Evolutionary conservation across 2,888 invertebrate genomes (phyloP).

Genomic region (Allolobophora icterica): DNA sequence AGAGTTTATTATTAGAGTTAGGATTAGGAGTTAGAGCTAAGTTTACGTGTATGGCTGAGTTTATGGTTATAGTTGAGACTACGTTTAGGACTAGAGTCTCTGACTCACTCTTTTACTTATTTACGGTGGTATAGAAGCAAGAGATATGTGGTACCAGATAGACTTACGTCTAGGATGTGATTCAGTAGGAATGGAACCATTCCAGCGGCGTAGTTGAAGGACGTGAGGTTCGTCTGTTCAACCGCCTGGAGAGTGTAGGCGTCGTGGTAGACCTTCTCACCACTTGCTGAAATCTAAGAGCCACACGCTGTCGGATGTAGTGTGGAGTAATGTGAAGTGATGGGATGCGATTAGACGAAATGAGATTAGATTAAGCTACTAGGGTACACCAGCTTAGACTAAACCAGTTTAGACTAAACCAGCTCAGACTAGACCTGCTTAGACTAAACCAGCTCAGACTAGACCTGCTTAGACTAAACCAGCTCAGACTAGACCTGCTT

Average conservation of each 20-base stretch:
- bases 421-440: no score
- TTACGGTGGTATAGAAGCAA: not conserved
- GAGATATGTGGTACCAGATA: not conserved
- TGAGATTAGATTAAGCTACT: not conserved
- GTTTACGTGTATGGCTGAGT: no score
- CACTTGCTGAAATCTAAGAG: conserved; percentile 59
- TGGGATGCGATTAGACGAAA: not conserved
- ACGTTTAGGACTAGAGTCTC: no score
- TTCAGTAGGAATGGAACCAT: conserved; percentile 65
- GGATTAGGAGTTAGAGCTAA: no score
- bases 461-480: not conserved
- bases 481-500: not conserved
- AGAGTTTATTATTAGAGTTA: no score
- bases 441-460: not conserved
- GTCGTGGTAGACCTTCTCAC: conserved; percentile 55
- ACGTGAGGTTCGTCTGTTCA: conserved; percentile 54
- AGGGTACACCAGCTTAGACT: no score
- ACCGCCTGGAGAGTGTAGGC: conserved; percentile 64
- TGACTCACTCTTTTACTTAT: not conserved
- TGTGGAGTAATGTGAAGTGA: not conserved
- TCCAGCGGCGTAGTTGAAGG: conserved; percentile 63
- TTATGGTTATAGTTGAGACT: no score
- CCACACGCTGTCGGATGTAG: not conserved
- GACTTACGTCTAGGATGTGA: conserved; percentile 61
- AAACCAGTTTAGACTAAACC: no score